Percentiles rank a stretch among this genome's conserved stretches.
Evolutionary conservation across 1,140 invertebrate genomes (phyloP).

Genomic region (Plodia interpunctella): DNA sequence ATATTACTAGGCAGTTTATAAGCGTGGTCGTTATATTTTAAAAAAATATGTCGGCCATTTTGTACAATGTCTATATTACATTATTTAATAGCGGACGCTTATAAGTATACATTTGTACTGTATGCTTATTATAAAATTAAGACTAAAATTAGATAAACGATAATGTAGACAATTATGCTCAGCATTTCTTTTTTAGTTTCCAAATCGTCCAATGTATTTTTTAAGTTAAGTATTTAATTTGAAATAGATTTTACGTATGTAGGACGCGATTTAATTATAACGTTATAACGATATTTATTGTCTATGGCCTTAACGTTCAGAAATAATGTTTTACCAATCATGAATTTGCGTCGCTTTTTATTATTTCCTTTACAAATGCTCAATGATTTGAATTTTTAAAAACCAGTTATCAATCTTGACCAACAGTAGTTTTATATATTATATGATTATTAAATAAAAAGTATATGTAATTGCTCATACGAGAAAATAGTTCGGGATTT

Average conservation of each 20-base stretch:
- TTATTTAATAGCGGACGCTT: slow-evolving; percentile 50
- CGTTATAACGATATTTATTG: too few species aligned
- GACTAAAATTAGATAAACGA: slow-evolving; percentile 50
- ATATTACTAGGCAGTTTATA: too few species aligned
- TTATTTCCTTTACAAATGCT: slow-evolving; percentile 3
- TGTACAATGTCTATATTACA: slow-evolving; percentile 21
- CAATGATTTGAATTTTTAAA: slow-evolving; percentile 12
- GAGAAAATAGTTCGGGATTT: slow-evolving; percentile 59
- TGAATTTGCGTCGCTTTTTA: slow-evolving; percentile 6
- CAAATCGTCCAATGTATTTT: slow-evolving; percentile 35
- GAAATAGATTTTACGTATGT: not conserved
- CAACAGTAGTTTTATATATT: slow-evolving; percentile 56
- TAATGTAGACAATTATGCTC: slow-evolving; percentile 57
- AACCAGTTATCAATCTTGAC: slow-evolving; percentile 45
- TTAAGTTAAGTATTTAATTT: slow-evolving; percentile 15
- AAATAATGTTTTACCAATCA: slow-evolving; percentile 4
- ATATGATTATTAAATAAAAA: slow-evolving; percentile 35
- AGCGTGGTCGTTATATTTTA: not conserved
- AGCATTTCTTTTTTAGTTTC: slow-evolving; percentile 38
- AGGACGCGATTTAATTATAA: not conserved
- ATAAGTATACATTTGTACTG: slow-evolving; percentile 52
- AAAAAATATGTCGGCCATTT: slow-evolving; percentile 14
- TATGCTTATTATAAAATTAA: slow-evolving; percentile 34
- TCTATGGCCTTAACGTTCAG: not conserved
- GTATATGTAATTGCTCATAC: slow-evolving; percentile 55